Conservation (phyloP, 2,888 invertebrate species). For the Quadroppia sp. region DNA sequence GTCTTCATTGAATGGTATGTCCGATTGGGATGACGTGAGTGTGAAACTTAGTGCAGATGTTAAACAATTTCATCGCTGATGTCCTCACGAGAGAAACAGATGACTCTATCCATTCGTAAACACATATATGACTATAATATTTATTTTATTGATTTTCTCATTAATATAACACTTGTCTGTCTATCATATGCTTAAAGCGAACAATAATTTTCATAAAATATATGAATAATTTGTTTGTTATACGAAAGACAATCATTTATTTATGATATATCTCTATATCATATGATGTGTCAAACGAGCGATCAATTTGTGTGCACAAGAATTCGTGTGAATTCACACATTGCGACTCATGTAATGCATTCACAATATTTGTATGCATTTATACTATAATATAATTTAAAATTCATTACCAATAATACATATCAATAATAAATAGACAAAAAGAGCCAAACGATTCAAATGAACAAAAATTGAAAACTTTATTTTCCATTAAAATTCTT, state of each 20-base stretch:
- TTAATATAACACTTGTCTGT: conserved; percentile 1
- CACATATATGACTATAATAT: conserved; percentile 21
- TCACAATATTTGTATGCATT: not conserved
- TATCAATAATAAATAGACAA: not conserved
- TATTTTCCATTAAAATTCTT: not conserved
- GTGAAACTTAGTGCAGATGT: conserved; percentile 34
- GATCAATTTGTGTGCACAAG: not conserved
- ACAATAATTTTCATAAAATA: not conserved
- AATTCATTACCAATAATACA: not conserved
- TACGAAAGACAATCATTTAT: not conserved
- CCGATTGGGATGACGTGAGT: not conserved
- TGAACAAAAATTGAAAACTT: not conserved
- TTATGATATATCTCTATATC: not conserved
- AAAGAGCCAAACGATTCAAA: too few species aligned
- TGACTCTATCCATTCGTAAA: conserved; percentile 15
- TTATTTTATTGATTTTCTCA: conserved; percentile 33
- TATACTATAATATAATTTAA: not conserved
- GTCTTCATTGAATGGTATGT: not conserved
- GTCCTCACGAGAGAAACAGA: conserved; percentile 19
- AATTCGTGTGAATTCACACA: not conserved
- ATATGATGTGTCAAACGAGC: not conserved
- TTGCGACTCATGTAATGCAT: not conserved
- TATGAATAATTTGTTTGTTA: not conserved
- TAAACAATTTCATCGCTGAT: not conserved
- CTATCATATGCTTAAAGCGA: not conserved